Conservation (phyloP, 2,797 vertebrate genomes). For the Champsocephalus esox region DNA sequence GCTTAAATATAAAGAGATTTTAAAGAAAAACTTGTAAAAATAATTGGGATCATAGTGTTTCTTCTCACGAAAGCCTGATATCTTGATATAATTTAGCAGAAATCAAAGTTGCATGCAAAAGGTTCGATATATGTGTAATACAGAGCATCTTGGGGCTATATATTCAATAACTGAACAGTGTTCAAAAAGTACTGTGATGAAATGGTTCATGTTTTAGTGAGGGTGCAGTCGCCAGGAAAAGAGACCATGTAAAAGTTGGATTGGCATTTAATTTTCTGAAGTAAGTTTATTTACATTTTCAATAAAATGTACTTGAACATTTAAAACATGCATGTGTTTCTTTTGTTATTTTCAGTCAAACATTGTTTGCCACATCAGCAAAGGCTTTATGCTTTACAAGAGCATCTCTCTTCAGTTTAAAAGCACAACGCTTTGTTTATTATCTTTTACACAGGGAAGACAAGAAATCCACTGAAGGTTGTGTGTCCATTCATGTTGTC, state of each 20-base stretch:
- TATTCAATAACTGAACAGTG: background rate
- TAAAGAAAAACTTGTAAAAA: no score
- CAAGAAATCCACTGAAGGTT: constrained; percentile 55
- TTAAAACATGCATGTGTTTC: background rate
- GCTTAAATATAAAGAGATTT: no score
- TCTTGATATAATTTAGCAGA: no score
- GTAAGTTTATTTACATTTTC: background rate
- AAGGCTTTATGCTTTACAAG: no score
- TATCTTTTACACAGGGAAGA: constrained; percentile 28
- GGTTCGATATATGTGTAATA: background rate
- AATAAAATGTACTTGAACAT: constrained; percentile 21
- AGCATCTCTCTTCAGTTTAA: no score
- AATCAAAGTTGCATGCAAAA: background rate
- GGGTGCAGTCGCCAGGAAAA: background rate
- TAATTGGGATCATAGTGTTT: no score
- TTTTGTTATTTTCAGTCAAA: background rate
- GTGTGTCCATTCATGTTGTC: constrained; percentile 60
- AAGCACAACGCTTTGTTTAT: no score
- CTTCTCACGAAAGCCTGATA: background rate
- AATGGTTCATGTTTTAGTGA: background rate
- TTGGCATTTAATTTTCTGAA: constrained; percentile 10
- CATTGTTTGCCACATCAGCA: no score
- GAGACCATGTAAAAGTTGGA: background rate
- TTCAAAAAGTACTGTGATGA: background rate
- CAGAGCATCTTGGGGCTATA: background rate